A percentile compares a stretch with the other conserved stretches of the same genome.
These are phyloP conservation scores for Falco concolor DNA, from an alignment of 2,797 vertebrate genomes.

Conservation along the genomic window DNA sequence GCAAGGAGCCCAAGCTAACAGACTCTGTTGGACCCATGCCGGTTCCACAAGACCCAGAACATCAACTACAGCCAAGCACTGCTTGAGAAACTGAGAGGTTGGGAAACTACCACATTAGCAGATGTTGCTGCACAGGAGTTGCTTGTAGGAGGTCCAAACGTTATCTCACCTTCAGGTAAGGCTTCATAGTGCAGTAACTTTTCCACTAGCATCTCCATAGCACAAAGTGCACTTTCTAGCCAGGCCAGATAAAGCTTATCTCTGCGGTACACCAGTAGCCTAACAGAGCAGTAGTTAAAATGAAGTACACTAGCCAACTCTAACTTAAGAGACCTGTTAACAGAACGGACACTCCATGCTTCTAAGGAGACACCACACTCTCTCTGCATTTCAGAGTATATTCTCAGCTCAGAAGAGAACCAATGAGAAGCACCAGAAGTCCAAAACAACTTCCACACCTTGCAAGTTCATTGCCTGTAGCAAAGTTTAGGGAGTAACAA, in stretches of 20 bases:
- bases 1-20: slow-evolving; percentile 61
- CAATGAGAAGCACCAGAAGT: background rate
- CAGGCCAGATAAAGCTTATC: background rate
- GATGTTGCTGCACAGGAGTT: slow-evolving; percentile 41
- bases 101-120: slow-evolving; percentile 60
- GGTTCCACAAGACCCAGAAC: slow-evolving; percentile 50
- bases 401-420: background rate
- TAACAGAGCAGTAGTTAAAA: background rate
- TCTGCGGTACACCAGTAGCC: background rate
- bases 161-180: slow-evolving; percentile 52
- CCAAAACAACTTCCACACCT: background rate
- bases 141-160: slow-evolving; percentile 53
- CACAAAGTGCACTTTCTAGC: background rate
- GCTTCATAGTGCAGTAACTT: background rate
- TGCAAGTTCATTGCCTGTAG: background rate
- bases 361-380: background rate
- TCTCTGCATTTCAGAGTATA: background rate
- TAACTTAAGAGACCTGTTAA: background rate
- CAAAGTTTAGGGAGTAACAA: background rate
- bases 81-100: slow-evolving; percentile 50
- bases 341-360: background rate
- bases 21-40: slow-evolving; percentile 26
- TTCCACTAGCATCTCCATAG: background rate
- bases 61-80: background rate
- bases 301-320: background rate